Conservation (phyloP, 2,113 vertebrate genomes). For the Burhinus oedicnemus region DNA sequence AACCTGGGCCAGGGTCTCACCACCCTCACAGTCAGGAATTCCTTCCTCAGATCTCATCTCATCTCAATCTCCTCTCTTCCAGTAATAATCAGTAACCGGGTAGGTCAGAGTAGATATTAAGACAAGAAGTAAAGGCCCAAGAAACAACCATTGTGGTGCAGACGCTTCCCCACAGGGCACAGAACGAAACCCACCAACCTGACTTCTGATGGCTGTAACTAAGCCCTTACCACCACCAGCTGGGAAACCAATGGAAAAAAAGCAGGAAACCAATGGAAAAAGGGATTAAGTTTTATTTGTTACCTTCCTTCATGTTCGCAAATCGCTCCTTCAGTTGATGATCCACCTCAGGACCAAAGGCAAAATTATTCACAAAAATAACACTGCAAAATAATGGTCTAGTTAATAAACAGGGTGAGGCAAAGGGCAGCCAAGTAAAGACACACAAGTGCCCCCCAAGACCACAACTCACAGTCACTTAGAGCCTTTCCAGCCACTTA, state of each 20-base stretch:
- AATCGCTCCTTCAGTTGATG: slow-evolving; percentile 99
- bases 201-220: not conserved
- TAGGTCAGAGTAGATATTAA: not conserved
- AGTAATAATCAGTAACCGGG: not conserved
- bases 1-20: not conserved
- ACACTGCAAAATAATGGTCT: slow-evolving; percentile 85
- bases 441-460: not conserved
- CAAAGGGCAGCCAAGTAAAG: not conserved
- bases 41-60: not conserved
- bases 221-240: not conserved
- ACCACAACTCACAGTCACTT: not conserved
- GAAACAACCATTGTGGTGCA: not conserved
- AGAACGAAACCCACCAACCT: not conserved
- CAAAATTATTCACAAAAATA: slow-evolving; percentile 99
- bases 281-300: not conserved
- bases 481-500: not conserved
- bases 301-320: slow-evolving; percentile 99
- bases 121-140: not conserved
- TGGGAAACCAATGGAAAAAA: not conserved
- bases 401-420: slow-evolving; percentile 28
- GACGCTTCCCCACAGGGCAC: not conserved
- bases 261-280: not conserved
- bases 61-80: not conserved
- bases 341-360: slow-evolving; percentile 99
- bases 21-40: not conserved